Conservation (phyloP, 1,140 invertebrate species). For the Drosophila carrolli region DNA sequence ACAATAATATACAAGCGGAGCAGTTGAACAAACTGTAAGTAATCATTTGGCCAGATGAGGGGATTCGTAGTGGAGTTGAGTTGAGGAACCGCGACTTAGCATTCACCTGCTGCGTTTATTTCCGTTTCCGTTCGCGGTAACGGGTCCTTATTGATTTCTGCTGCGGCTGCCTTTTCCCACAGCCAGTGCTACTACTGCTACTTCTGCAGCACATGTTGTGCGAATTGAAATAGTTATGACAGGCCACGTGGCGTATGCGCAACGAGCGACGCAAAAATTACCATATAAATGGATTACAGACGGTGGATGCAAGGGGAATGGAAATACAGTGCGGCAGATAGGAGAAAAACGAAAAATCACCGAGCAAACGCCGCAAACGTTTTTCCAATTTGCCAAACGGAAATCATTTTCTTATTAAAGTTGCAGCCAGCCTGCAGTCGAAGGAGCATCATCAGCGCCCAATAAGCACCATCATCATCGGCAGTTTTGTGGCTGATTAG, state of each 20-base stretch:
- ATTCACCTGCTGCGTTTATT: constrained; percentile 59
- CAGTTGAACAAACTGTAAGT: constrained; percentile 38
- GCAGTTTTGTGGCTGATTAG: constrained; percentile 65
- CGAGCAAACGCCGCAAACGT: constrained; percentile 63
- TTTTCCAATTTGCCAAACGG: constrained; percentile 83
- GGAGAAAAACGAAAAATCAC: constrained; percentile 21
- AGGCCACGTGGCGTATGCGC: constrained; percentile 45
- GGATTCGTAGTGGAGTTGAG: background rate
- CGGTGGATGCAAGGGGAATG: constrained; percentile 21
- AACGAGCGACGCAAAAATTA: constrained; percentile 65
- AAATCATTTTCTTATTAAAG: constrained; percentile 83
- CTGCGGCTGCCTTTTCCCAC: background rate
- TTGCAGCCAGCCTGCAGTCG: constrained; percentile 55
- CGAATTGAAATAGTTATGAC: constrained; percentile 79
- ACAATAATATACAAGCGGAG: constrained; percentile 10
- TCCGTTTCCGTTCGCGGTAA: constrained; percentile 47
- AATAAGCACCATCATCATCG: constrained; percentile 35
- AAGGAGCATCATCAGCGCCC: constrained; percentile 11
- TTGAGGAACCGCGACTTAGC: constrained; percentile 27
- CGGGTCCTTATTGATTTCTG: constrained; percentile 55
- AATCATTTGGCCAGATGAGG: constrained; percentile 26
- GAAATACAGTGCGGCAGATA: constrained; percentile 39
- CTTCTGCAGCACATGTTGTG: constrained; percentile 68
- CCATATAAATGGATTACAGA: constrained; percentile 80
- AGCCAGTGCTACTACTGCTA: constrained; percentile 16